Percentiles rank a stretch among this genome's conserved stretches.
Conservation (phyloP, 2,113 vertebrate genomes). For the Hypocryptadius cinnamomeus region DNA sequence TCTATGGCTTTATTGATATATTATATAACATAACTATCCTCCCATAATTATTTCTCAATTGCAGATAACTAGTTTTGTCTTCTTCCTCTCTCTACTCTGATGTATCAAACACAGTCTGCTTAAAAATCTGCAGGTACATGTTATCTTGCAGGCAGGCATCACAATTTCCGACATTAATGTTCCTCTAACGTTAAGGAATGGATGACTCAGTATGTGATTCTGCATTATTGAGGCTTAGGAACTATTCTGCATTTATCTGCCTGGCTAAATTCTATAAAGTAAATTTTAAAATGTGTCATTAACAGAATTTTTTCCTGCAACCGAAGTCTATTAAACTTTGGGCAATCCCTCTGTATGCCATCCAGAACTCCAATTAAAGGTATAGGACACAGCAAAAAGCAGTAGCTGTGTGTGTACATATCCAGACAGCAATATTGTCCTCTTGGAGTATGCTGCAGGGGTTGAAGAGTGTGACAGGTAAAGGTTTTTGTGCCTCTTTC, state of each 20-base stretch:
- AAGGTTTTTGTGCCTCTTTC: not conserved
- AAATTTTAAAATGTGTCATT: not conserved
- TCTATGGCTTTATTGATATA: not conserved
- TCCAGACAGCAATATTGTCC: not conserved
- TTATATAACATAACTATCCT: not conserved
- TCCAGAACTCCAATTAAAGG: not conserved
- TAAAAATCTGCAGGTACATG: not conserved
- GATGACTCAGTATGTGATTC: not conserved
- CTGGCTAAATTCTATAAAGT: not conserved
- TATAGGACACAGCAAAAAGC: not conserved
- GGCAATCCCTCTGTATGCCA: not conserved
- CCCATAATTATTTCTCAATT: not conserved
- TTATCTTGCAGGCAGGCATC: not conserved
- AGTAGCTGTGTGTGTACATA: not conserved
- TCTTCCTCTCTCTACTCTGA: not conserved
- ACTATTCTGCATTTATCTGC: not conserved
- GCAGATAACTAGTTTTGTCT: no score
- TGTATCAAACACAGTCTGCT: not conserved
- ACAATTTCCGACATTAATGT: not conserved
- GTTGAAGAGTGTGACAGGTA: not conserved
- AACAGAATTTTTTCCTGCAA: not conserved
- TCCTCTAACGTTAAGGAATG: not conserved
- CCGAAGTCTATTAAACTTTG: not conserved
- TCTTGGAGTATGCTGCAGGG: not conserved
- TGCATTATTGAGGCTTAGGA: not conserved